Evolutionary conservation across 1,140 invertebrate genomes (phyloP).

Genomic region (Rhagoletis zephyria): DNA sequence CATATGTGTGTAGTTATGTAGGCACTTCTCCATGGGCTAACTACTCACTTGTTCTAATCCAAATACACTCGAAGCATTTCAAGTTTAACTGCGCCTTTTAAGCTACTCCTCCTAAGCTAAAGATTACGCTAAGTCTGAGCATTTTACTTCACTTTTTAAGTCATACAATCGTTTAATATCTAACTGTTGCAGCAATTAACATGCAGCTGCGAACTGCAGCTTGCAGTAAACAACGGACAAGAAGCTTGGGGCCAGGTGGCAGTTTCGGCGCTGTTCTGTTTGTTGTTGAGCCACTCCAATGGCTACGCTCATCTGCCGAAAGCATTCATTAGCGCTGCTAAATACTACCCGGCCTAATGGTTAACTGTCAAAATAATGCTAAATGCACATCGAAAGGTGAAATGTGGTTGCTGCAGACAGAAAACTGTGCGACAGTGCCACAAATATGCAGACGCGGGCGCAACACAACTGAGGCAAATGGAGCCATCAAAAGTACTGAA

Average conservation of each 20-base stretch:
- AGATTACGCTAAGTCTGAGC: not conserved
- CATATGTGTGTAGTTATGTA: not conserved
- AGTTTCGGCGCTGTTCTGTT: not conserved
- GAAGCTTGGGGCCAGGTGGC: constrained; percentile 7
- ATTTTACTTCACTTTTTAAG: not conserved
- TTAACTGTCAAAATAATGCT: constrained; percentile 47
- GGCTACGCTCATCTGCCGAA: not conserved
- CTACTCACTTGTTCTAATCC: not conserved
- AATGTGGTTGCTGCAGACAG: not conserved
- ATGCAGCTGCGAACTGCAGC: not conserved
- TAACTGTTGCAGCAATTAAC: constrained; percentile 49
- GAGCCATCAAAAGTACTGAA: constrained; percentile 24
- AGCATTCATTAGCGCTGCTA: constrained; percentile 15
- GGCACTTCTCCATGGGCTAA: not conserved
- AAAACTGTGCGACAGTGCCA: not conserved
- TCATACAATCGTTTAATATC: not conserved
- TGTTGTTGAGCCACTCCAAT: not conserved
- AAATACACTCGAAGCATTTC: not conserved
- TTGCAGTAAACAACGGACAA: not conserved
- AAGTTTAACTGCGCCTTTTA: not conserved
- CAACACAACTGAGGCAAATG: not conserved
- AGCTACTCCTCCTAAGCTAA: not conserved
- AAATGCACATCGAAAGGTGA: constrained; percentile 28
- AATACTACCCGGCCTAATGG: constrained; percentile 1
- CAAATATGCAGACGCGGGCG: not conserved